These are phyloP conservation scores for Phoeniculus purpureus DNA, from an alignment of 2,797 vertebrate genomes.

Conservation along the genomic window DNA sequence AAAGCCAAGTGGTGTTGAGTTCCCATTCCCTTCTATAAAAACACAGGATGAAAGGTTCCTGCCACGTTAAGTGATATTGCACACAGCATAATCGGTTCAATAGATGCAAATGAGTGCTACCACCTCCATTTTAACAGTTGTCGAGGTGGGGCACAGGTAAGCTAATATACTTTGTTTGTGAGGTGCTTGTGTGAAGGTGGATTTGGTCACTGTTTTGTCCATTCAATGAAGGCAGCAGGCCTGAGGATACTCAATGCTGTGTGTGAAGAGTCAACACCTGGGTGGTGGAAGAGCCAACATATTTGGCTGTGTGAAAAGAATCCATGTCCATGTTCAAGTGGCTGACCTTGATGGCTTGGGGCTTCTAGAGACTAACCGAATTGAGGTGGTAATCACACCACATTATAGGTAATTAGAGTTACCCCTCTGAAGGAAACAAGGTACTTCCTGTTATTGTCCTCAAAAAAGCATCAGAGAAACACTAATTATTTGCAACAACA, in stretches of 20 bases:
- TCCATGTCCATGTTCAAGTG: neutral
- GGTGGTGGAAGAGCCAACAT: neutral
- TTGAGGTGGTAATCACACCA: fast-evolving
- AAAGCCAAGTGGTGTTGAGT: neutral
- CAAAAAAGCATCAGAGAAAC: slow-evolving; percentile 18
- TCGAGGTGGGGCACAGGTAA: neutral
- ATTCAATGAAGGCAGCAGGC: fast-evolving
- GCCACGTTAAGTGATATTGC: neutral
- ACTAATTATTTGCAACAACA: neutral
- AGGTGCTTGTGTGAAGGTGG: neutral
- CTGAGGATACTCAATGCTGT: neutral
- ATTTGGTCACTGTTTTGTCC: neutral
- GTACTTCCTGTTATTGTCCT: slow-evolving; percentile 37
- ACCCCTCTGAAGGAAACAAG: neutral
- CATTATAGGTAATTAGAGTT: neutral
- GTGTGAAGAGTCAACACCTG: neutral
- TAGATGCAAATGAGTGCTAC: neutral
- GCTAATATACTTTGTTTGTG: neutral
- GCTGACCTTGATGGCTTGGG: neutral
- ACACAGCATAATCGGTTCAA: neutral
- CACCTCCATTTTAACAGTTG: neutral
- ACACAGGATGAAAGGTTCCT: neutral
- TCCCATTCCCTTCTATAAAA: neutral
- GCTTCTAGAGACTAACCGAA: neutral
- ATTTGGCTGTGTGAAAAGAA: neutral